Percentiles rank a stretch among this genome's conserved stretches.
These are phyloP conservation scores for Subacronicta megacephala DNA, from an alignment of 2,888 invertebrate species.

Conservation along the genomic window DNA sequence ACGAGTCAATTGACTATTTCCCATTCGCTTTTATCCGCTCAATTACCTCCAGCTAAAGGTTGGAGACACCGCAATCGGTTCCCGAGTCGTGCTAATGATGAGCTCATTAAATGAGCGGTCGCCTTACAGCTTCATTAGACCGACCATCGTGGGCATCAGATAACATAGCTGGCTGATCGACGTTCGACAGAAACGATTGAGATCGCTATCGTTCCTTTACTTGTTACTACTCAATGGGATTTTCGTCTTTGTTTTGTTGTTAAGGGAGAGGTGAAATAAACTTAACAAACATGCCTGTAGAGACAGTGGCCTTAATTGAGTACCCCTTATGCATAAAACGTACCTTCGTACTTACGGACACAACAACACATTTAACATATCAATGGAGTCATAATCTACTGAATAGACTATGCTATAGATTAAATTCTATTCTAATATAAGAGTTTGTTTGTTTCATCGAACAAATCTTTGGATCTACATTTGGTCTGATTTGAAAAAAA, in stretches of 20 bases:
- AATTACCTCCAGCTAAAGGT: slow-evolving; percentile 44
- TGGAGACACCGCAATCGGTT: slow-evolving; percentile 59
- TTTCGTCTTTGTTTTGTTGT: slow-evolving; percentile 25
- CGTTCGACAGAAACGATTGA: slow-evolving; percentile 40
- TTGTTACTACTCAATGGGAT: slow-evolving; percentile 38
- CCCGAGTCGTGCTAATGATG: slow-evolving; percentile 58
- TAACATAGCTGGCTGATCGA: slow-evolving; percentile 55
- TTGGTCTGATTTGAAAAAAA: too few species aligned
- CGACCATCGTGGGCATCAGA: slow-evolving; percentile 61
- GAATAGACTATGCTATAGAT: too few species aligned
- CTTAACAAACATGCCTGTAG: background rate
- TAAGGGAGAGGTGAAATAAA: background rate
- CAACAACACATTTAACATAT: too few species aligned
- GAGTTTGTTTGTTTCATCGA: too few species aligned
- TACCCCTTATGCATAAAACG: too few species aligned
- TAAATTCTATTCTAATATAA: too few species aligned
- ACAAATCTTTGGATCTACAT: too few species aligned
- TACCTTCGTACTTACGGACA: too few species aligned
- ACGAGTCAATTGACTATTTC: slow-evolving; percentile 31
- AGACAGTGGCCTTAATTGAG: too few species aligned
- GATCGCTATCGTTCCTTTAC: slow-evolving; percentile 46
- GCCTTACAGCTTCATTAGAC: slow-evolving; percentile 68
- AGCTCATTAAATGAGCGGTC: slow-evolving; percentile 64
- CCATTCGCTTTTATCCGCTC: slow-evolving; percentile 26
- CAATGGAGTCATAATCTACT: too few species aligned